Evolutionary conservation across 2,113 vertebrate genomes (phyloP).

Genomic region (Ceyx margarethae): DNA sequence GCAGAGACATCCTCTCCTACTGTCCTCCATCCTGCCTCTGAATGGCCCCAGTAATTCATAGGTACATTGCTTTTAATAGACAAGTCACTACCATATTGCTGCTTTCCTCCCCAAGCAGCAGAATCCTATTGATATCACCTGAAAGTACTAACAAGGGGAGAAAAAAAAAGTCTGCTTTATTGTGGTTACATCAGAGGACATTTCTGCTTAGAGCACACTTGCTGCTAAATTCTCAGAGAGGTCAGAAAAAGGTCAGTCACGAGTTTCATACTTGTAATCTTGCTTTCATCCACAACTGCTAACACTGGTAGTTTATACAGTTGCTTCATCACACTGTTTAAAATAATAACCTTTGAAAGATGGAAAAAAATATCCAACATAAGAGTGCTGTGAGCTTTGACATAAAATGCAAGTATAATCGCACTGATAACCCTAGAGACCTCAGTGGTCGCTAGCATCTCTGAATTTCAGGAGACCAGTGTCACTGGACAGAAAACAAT

Average conservation of each 20-base stretch:
- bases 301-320: neutral
- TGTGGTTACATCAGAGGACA: neutral
- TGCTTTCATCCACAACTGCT: neutral
- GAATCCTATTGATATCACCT: neutral
- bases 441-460: neutral
- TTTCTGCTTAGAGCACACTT: neutral
- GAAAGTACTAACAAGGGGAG: neutral
- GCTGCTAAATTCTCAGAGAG: neutral
- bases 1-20: neutral
- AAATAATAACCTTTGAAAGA: neutral
- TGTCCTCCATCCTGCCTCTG: neutral
- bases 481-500: neutral
- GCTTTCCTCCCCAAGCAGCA: neutral
- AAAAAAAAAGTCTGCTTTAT: neutral
- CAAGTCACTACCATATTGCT: neutral
- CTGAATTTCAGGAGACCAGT: neutral
- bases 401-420: fast-evolving
- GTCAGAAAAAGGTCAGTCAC: constrained; percentile 15
- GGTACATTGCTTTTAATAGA: neutral
- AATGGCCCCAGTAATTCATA: neutral
- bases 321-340: neutral
- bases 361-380: neutral
- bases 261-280: constrained; percentile 22
- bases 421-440: neutral
- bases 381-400: neutral